phyloP scores from a whole-genome alignment of 2,888 invertebrate genomes.

The Pharmacophagus antenor region DNA sequence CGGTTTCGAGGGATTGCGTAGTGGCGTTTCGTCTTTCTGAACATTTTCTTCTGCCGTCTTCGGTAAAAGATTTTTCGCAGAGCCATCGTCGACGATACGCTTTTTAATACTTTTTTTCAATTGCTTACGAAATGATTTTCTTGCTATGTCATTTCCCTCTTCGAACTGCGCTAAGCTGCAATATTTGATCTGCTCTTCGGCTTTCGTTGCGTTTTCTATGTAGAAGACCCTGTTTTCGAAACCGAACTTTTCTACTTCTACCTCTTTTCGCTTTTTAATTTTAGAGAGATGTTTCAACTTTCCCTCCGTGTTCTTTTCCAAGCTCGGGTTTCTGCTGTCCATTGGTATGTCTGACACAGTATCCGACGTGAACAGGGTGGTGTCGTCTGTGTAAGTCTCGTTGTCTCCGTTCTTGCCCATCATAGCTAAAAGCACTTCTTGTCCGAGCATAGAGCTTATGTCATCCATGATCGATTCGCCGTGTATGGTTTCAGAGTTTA shows the following conservation, averaged over 20 bases:
- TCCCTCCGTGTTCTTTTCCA: constrained; percentile 81
- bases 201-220: constrained; percentile 71
- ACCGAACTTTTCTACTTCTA: constrained; percentile 82
- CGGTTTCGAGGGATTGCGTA: constrained; percentile 34
- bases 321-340: constrained; percentile 76
- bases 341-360: constrained; percentile 75
- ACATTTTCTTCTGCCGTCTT: constrained; percentile 57
- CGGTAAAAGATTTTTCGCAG: constrained; percentile 57
- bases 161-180: constrained; percentile 91
- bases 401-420: constrained; percentile 82
- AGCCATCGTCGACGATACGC: constrained; percentile 53
- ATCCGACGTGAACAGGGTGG: constrained; percentile 83
- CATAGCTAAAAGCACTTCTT: constrained; percentile 85
- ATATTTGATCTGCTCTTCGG: constrained; percentile 84
- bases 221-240: constrained; percentile 87
- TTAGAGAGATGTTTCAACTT: constrained; percentile 80
- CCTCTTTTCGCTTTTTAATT: constrained; percentile 66
- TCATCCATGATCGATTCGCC: constrained; percentile 91
- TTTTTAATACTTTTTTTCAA: constrained; percentile 72
- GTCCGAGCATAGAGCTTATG: constrained; percentile 87
- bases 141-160: constrained; percentile 90
- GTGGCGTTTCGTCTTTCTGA: constrained; percentile 44
- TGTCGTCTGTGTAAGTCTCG: constrained; percentile 87
- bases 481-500: constrained; percentile 86
- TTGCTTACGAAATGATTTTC: constrained; percentile 85